phyloP scores from a whole-genome alignment of 2,113 vertebrate genomes.

The Pagrus major region DNA sequence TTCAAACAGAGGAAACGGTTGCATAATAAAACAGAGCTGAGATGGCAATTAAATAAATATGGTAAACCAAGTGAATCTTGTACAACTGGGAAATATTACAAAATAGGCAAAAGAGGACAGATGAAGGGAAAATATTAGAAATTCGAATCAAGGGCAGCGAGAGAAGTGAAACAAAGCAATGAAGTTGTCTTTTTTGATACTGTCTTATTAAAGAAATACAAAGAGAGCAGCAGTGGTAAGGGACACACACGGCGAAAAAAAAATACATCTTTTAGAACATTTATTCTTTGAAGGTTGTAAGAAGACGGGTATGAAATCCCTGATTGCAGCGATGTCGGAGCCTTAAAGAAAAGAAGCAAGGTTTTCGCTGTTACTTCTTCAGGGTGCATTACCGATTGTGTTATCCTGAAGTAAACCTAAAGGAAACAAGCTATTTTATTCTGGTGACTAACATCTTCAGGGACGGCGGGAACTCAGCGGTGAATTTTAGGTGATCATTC shows the following conservation, averaged over 20 bases:
- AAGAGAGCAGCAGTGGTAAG: slow-evolving; percentile 25
- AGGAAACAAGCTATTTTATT: slow-evolving; percentile 62
- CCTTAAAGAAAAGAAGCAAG: not conserved
- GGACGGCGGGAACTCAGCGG: slow-evolving; percentile 47
- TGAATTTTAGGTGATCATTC: slow-evolving; percentile 59
- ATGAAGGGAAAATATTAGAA: slow-evolving; percentile 35
- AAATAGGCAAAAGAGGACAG: slow-evolving; percentile 39
- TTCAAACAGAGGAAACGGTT: slow-evolving; percentile 44
- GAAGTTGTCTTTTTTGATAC: slow-evolving; percentile 43
- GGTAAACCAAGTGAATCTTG: slow-evolving; percentile 55
- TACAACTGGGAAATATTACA: slow-evolving; percentile 69
- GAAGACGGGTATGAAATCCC: slow-evolving; percentile 7
- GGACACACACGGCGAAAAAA: slow-evolving; percentile 26
- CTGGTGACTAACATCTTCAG: slow-evolving; percentile 69
- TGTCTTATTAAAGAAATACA: slow-evolving; percentile 6
- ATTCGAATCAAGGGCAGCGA: slow-evolving; percentile 17
- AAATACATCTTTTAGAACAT: slow-evolving; percentile 10
- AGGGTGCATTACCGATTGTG: slow-evolving; percentile 26
- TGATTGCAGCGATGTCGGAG: not conserved
- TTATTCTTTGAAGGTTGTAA: slow-evolving; percentile 9
- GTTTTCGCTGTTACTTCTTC: no score
- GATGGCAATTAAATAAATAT: slow-evolving; percentile 75
- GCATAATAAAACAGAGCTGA: slow-evolving; percentile 64
- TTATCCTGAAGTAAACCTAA: slow-evolving; percentile 45
- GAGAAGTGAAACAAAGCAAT: slow-evolving; percentile 41